Evolutionary conservation across 2,113 vertebrate species (phyloP), one percentile per base, ranked within the genome.

Genomic region (Chaenocephalus aceratus): DNA sequence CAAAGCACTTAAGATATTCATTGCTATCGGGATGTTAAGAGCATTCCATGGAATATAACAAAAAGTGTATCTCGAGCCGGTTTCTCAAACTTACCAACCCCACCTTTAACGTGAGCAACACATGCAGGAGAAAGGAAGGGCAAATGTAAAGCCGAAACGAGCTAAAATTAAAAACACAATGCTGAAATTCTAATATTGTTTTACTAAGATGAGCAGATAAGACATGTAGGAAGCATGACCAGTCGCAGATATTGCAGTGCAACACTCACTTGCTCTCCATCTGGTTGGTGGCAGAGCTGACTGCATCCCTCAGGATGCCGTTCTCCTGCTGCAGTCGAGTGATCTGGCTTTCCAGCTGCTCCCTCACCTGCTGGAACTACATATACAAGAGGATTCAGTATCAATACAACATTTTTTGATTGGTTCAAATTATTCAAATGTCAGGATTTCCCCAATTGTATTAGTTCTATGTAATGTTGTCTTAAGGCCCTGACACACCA

Each of bases 251-350:
- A 58, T 3, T n/a, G 23, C 44, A 26, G 6, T 52, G 61, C 4
- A 51, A 41, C 45, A 97, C 97, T 91, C 93, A 99, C 98, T 99
- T 99, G 96, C 93, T 98, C 93, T 99, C 98, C 94, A 99, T 97
- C 88, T 98, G 97, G 87, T 96, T 98, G 90, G 97, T 95, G 77
- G 98, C 97, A n/a, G 96, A 97, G 93, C 98, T 99, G 93, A 99
- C 98, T 68, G 98, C 98, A 86, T 99, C 98, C 92, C 98, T 96
- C 88, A 99, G 93, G 89, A 99, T 99, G 69, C 96, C 93, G 7
- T 99, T 99, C 91, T 99, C 98, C 92, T 99, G 97, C 92, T 99
- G 97, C 91, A 99, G 95, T 56, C 97, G 96, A 78, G 91, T 95
- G 84, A 97, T 97, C 94, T 99, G 97, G 83, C 95, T 95, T 74